These are phyloP conservation scores for Orchesella flavescens DNA, from an alignment of 2,888 invertebrate species.

Conservation along the genomic window DNA sequence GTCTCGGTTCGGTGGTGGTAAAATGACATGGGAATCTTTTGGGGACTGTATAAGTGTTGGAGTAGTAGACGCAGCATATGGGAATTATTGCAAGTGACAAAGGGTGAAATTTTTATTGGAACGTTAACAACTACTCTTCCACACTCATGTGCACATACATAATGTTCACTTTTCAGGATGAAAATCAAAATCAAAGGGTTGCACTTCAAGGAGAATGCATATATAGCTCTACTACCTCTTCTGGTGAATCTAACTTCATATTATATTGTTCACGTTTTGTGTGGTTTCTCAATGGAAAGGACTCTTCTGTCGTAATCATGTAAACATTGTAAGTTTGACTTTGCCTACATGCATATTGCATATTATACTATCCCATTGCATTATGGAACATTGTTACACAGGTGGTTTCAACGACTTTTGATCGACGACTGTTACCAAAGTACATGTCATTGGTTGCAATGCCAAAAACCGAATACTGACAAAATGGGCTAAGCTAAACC, in stretches of 20 bases:
- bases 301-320: not conserved
- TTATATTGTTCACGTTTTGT: too few relatives aligned
- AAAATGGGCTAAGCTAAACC: too few relatives aligned
- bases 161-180: not conserved
- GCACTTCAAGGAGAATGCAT: slow-evolving; percentile 2
- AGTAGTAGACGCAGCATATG: slow-evolving; percentile 49
- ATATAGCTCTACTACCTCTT: too few relatives aligned
- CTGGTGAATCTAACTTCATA: too few relatives aligned
- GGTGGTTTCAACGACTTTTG: slow-evolving; percentile 70
- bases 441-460: not conserved
- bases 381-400: slow-evolving; percentile 45
- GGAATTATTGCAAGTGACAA: slow-evolving; percentile 67
- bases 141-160: not conserved
- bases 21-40: not conserved
- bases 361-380: too few relatives aligned
- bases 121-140: slow-evolving; percentile 34
- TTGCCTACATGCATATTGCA: not conserved
- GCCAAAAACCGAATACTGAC: not conserved
- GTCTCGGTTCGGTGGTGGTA: too few relatives aligned
- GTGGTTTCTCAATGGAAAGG: too few relatives aligned
- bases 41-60: not conserved
- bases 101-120: slow-evolving; percentile 70
- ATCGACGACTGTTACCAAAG: slow-evolving; percentile 3
- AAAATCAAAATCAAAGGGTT: slow-evolving; percentile 35
- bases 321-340: not conserved